Evolutionary conservation across 92 coral and sea anemone genomes (phyloP).

Genomic region (Actinostola sp.): DNA sequence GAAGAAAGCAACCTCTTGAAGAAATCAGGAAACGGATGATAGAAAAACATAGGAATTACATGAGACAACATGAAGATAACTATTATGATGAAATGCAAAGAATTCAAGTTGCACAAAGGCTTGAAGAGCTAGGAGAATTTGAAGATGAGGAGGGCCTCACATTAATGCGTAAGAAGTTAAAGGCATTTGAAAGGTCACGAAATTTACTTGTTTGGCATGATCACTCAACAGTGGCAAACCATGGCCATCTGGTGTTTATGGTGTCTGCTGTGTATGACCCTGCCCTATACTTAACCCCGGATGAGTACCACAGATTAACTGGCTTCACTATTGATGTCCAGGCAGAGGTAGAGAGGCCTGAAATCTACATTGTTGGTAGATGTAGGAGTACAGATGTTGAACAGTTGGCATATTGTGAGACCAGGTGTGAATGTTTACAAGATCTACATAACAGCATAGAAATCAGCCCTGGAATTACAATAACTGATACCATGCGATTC

Average conservation of each 20-base stretch:
- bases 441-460: not conserved
- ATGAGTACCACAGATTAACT: conserved; percentile 24
- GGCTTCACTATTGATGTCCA: conserved; percentile 32
- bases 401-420: conserved; percentile 29
- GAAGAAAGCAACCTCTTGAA: conserved; percentile 29
- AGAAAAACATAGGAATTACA: conserved; percentile 24
- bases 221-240: conserved; percentile 50
- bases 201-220: conserved; percentile 57
- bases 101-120: conserved; percentile 7
- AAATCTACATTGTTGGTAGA: no score
- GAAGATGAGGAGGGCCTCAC: conserved; percentile 48
- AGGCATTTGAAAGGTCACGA: conserved; percentile 22
- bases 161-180: conserved; percentile 28
- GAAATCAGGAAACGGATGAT: conserved; percentile 41
- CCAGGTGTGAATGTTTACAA: conserved; percentile 30
- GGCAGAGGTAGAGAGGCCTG: conserved; percentile 18
- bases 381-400: conserved; percentile 30
- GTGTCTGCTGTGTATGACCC: conserved; percentile 47
- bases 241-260: conserved; percentile 57
- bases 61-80: conserved; percentile 21
- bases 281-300: conserved; percentile 29
- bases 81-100: conserved; percentile 45
- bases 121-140: conserved; percentile 24
- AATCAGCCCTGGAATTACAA: not conserved
- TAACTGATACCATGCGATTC: conserved; percentile 28